Base-by-base conservation (phyloP, 2,797 vertebrate genomes). In the Xerus rutilus region DNA sequence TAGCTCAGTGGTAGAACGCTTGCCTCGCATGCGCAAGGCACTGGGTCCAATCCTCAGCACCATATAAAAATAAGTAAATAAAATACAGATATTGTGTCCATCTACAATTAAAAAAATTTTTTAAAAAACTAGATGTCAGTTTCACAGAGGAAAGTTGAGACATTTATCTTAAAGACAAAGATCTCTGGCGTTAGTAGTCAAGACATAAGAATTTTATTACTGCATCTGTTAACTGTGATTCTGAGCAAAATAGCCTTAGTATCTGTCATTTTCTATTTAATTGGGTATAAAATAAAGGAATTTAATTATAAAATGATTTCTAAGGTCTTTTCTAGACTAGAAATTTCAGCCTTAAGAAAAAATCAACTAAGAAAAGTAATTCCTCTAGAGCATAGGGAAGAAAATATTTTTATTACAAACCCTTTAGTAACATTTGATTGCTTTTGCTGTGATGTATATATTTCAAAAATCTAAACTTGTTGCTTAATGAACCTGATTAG, bases 341-440 rank as follows among this genome's bases (percentile, higher is more conserved):
- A 72, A 94, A 92, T 81, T 79, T 94, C 76, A 95, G 20, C 11
- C 49, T 88, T 74, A 52, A 45, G 15, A 52, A 35, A 73, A 87
- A 59, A 90, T 45, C 59, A 49, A 79, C 21, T 43, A 57, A 89
- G 30, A 47, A 84, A 92, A 95, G 21, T 70, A 45, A 79, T 77
- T 84, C 52, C 39, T 83, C 23, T 49, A 54, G 57, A 14, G 35
- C 32, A 10, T 35, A 92, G 57, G 21, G 28, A 90, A 93, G 57
- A 62, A 43, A 92, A 54, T 70, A 35, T 49, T 93, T 86, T 93
- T 85, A 70, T 93, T 82, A 69, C 35, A 86, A 35, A 72, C 32
- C n/a, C 15, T 57, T 57, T 83, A 77, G 30, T 96, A 25, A 7
- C 35, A n/a, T 15, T 78, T 69, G 13, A 86, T 93, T 69, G 73